Base-by-base conservation (phyloP, 2,797 vertebrate species). In the Paratrypauchen microcephalus region DNA sequence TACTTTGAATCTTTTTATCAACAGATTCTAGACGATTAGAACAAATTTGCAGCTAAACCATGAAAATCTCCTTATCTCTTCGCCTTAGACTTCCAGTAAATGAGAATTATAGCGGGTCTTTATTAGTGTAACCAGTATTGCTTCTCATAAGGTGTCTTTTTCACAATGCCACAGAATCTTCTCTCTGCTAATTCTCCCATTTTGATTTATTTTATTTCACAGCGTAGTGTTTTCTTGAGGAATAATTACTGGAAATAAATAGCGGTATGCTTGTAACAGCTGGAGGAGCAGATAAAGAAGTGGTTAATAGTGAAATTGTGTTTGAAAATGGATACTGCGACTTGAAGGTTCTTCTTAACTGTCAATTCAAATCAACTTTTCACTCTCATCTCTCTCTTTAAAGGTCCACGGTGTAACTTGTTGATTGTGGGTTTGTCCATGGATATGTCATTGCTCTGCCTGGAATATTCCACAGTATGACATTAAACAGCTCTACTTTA, bases 311-410 rank as follows among this genome's bases (percentile, higher is more conserved):
- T 70, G 66, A 83, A 83, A 83, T 67, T 76, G 57, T 63, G 9
- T 88, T 83, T 86, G 80, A 80, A 87, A 86, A 76, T 52, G 72
- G 78, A 88, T 83, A 79, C 48, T 64, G 74, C 72, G 79, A 79
- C 77, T 72, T 65, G 79, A 77, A 86, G 78, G 62, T 70, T 56
- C 15, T 72, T 76, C 81, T 81, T 78, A 87, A 76, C 60, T 36
- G 67, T 75, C 75, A 81, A 82, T 87, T 84, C 70, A 85, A 79
- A 88, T 90, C 79, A 87, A 77, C 75, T 84, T 86, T 79, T 62
- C 73, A 66, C 79, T 82, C 73, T 79, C 77, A 68, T 85, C 81
- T 73, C 57, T 72, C 47, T 41, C 1, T 11, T 45, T 24, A 36
- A 36, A 36, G 32, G 32, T 36, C 6, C 7, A 30, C 30, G 4